Conservation (phyloP, 2,888 invertebrate species). For the Chelonus formosanus region DNA sequence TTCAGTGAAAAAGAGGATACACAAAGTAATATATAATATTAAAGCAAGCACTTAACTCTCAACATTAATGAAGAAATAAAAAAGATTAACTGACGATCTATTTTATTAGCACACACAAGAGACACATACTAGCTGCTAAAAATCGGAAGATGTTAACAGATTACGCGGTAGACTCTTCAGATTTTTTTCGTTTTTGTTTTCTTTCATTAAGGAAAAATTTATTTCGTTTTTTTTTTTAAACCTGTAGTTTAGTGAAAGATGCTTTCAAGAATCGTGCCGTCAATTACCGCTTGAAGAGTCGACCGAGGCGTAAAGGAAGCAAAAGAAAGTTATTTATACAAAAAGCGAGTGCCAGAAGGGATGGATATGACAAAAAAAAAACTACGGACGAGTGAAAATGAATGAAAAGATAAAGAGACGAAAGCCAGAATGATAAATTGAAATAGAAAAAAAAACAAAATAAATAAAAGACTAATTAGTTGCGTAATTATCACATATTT, state of each 20-base stretch:
- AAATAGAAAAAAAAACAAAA: slow-evolving; percentile 27
- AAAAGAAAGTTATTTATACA: slow-evolving; percentile 23
- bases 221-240: slow-evolving; percentile 11
- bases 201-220: background rate
- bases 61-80: background rate
- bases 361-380: slow-evolving; percentile 17
- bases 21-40: slow-evolving; percentile 19
- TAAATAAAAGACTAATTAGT: slow-evolving; percentile 24
- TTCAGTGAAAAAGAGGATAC: slow-evolving; percentile 34
- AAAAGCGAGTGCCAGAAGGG: slow-evolving; percentile 15
- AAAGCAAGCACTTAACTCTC: slow-evolving; percentile 1
- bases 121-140: slow-evolving; percentile 5
- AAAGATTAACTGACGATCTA: background rate
- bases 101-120: slow-evolving; percentile 13
- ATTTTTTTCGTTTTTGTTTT: slow-evolving; percentile 14
- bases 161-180: slow-evolving; percentile 10
- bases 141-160: background rate
- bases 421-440: slow-evolving; percentile 19
- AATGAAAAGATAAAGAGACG: slow-evolving; percentile 23
- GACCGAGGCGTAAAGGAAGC: slow-evolving; percentile 19
- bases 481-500: slow-evolving; percentile 37
- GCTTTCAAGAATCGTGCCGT: slow-evolving; percentile 31
- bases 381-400: slow-evolving; percentile 27
- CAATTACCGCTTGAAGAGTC: slow-evolving; percentile 29
- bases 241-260: slow-evolving; percentile 30